phyloP scores from a whole-genome alignment of 2,113 vertebrate genomes.

The Pterocles burchelli region DNA sequence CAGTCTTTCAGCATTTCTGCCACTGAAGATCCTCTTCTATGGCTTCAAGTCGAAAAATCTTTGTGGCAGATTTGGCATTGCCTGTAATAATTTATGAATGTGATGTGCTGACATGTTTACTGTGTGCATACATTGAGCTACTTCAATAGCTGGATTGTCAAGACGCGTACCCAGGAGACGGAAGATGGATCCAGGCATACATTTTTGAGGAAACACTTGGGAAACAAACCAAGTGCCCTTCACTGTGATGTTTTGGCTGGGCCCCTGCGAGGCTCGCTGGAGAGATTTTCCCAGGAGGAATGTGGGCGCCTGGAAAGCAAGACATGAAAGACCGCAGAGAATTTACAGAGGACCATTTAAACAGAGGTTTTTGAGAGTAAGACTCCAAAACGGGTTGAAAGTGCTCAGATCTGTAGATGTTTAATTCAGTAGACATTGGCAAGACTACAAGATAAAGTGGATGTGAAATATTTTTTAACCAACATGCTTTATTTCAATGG shows the following conservation, averaged over 20 bases:
- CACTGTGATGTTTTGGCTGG: neutral
- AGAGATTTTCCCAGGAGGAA: neutral
- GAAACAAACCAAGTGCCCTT: neutral
- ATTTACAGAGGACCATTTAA: neutral
- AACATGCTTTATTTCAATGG: neutral
- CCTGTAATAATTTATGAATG: constrained; percentile 59
- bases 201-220: constrained; percentile 39
- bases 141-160: constrained; percentile 53
- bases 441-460: neutral
- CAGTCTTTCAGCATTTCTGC: constrained; percentile 39
- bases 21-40: constrained; percentile 19
- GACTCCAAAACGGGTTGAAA: neutral
- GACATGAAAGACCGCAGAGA: neutral
- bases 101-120: constrained; percentile 51
- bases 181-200: constrained; percentile 30
- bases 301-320: neutral
- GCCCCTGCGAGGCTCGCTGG: neutral
- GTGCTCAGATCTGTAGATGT: neutral
- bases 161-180: neutral
- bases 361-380: neutral
- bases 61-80: constrained; percentile 46
- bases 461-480: neutral
- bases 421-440: neutral
- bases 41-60: constrained; percentile 20
- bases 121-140: constrained; percentile 38